Evolutionary conservation across 1,140 invertebrate genomes (phyloP), one percentile per base, ranked within the genome.

Genomic region (Coptotermes formosanus): DNA sequence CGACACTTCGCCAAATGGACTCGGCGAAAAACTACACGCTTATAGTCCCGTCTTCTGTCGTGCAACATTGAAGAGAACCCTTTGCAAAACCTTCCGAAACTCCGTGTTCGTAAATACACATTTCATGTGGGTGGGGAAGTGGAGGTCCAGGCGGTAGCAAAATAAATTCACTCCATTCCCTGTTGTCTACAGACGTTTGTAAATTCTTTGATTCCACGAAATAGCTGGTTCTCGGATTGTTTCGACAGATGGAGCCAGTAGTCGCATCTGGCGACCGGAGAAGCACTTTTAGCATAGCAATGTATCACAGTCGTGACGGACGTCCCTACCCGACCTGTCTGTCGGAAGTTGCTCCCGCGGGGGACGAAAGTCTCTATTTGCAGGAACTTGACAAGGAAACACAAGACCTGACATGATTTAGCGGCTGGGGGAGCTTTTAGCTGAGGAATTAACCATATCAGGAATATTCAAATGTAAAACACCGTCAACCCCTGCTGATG

Each of bases 371-470:
- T 75, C 64, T 75, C 64, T 75, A 75, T 75, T 75, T 75, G 30
- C 64, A 75, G 64, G 64, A 75, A 75, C 64, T 30, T 75, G 64
- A 75, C 64, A 75, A 75, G 64, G 64, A 75, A 75, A 75, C 64
- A 75, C 64, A 3, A 75, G 52, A 55, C 52, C 38, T 19, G 64
- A 75, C 64, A 30, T 75, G 64, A 75, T 75, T 75, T 75, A 75
- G 64, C 52, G 52, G 21, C 14, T 30, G n/a, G n/a, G 64, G 64
- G 64, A 30, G 8, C n/a, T 3, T 75, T 75, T 8, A 25, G n/a
- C 64, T 6, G 8, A 64, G 59, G 25, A 75, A 75, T 75, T 75
- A 69, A 9, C 64, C 14, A 12, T n/a, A 30, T 30, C 64, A n/a
- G n/a, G 25, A 75, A 75, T 75, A 75, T 75, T 75, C 25, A 30